These are phyloP conservation scores for Paguma larvata DNA, from an alignment of 2,797 vertebrate genomes.

Conservation along the genomic window DNA sequence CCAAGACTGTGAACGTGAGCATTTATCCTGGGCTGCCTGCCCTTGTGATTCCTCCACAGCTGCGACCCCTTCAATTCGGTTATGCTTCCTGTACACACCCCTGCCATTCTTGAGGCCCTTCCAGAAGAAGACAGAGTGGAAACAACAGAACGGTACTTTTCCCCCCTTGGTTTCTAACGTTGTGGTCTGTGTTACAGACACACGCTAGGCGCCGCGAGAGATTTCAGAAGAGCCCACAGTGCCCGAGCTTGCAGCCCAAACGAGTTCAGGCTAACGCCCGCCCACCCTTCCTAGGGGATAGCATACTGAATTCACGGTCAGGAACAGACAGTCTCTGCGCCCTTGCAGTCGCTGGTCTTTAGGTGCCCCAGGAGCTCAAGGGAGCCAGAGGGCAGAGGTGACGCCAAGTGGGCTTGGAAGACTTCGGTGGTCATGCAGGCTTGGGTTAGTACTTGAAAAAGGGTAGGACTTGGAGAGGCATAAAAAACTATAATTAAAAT, in stretches of 20 bases:
- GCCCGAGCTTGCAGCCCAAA: background rate
- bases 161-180: conserved; percentile 7
- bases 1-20: background rate
- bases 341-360: rapidly evolving
- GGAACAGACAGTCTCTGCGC: background rate
- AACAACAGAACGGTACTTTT: conserved; percentile 82
- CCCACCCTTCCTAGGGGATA: too few species aligned
- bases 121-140: conserved; percentile 87
- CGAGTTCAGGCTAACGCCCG: background rate
- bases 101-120: conserved; percentile 77
- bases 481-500: background rate
- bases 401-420: background rate
- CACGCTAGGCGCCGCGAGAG: background rate
- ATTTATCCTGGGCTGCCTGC: background rate
- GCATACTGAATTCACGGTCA: rapidly evolving
- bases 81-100: conserved; percentile 86
- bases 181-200: background rate
- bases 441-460: background rate
- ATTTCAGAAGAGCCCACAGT: background rate
- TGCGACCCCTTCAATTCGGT: conserved; percentile 83
- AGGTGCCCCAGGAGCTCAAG: background rate
- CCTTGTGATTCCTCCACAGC: conserved; percentile 72
- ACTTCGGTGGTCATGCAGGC: background rate
- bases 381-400: background rate
- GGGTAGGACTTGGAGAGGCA: background rate